These are phyloP conservation scores for Gallinago paraguaiae DNA, from an alignment of 2,113 vertebrate genomes.

Conservation along the genomic window DNA sequence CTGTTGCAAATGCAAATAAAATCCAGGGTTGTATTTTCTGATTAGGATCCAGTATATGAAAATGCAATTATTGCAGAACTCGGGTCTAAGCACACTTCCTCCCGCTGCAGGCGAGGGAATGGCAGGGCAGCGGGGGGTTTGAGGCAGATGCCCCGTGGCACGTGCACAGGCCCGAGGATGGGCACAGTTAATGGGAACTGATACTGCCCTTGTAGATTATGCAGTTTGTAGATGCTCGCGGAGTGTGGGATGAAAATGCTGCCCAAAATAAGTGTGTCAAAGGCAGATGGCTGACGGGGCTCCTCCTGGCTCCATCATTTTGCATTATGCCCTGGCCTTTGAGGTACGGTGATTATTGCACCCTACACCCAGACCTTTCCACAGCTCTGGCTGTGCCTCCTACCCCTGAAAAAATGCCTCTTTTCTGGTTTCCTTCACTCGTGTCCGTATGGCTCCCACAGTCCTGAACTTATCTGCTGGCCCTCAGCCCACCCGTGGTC, in stretches of 20 bases:
- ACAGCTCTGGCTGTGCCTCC: neutral
- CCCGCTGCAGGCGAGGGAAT: neutral
- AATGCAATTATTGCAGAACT: neutral
- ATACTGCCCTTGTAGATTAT: neutral
- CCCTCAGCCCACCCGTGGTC: fast-evolving
- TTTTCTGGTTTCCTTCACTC: neutral
- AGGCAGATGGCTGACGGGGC: neutral
- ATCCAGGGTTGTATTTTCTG: neutral
- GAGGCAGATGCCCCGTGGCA: neutral
- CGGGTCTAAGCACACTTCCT: neutral
- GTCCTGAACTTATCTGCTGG: neutral
- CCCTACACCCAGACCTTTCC: neutral
- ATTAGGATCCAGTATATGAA: neutral
- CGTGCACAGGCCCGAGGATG: neutral
- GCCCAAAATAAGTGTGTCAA: neutral
- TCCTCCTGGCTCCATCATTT: neutral
- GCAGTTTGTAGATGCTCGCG: fast-evolving
- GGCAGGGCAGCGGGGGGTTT: neutral
- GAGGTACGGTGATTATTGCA: neutral
- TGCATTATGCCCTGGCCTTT: neutral
- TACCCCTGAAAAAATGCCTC: neutral
- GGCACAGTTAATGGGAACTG: neutral
- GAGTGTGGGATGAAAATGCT: neutral
- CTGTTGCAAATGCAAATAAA: constrained; percentile 5
- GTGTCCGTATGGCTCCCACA: neutral